phyloP scores from a whole-genome alignment of 2,888 invertebrate species.

The Chironomus tentans region DNA sequence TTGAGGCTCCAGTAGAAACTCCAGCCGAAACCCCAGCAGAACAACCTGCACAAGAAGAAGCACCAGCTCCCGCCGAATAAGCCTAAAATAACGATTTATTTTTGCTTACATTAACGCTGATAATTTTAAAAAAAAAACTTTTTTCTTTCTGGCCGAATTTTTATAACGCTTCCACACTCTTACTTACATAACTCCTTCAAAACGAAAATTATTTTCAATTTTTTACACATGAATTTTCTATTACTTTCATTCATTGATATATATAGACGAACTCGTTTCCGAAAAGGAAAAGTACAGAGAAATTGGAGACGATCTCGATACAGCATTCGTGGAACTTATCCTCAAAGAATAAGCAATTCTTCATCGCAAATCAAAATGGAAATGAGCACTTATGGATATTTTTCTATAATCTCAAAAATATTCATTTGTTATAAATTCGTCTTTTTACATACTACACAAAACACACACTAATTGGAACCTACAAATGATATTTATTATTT shows the following conservation, averaged over 20 bases:
- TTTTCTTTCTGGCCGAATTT: too few species aligned
- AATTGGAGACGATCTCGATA: conserved; percentile 99
- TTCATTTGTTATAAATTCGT: too few species aligned
- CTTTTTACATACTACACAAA: too few species aligned
- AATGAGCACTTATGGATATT: neutral
- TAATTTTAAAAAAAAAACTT: neutral
- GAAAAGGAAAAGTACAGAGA: conserved; percentile 99
- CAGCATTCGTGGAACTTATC: conserved; percentile 92
- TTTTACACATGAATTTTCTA: conserved; percentile 28
- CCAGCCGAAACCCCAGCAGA: conserved; percentile 29
- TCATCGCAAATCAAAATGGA: neutral
- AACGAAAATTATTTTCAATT: neutral
- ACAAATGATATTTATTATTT: too few species aligned
- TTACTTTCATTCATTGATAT: conserved; percentile 32
- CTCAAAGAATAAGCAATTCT: conserved; percentile 52
- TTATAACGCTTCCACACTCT: too few species aligned
- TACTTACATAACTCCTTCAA: too few species aligned
- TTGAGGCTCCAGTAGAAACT: conserved; percentile 11
- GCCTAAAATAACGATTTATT: conserved; percentile 29
- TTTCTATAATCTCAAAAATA: too few species aligned
- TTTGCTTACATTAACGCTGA: neutral
- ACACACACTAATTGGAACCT: too few species aligned
- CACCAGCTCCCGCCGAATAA: conserved; percentile 31
- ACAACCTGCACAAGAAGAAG: conserved; percentile 30
- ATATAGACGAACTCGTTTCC: conserved; percentile 84